These are phyloP conservation scores for Sebastes kiyomatsui DNA, from an alignment of 2,797 vertebrate species.

Conservation along the genomic window DNA sequence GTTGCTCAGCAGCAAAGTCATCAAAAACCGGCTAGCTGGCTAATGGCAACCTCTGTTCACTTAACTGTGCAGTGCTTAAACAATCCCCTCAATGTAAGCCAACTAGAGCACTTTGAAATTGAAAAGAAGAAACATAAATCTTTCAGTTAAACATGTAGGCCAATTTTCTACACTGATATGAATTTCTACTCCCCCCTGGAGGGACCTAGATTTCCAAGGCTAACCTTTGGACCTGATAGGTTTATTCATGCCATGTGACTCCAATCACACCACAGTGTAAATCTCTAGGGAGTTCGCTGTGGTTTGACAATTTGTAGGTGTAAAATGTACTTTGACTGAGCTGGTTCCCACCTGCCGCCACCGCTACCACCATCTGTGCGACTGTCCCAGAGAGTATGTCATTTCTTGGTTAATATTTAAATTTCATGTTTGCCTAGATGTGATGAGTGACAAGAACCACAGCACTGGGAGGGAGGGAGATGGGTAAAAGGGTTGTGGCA, in stretches of 20 bases:
- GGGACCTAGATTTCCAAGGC: background rate
- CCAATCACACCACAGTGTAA: background rate
- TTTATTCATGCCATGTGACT: background rate
- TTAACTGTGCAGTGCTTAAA: constrained; percentile 13
- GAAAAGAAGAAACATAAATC: background rate
- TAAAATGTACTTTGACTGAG: constrained; percentile 17
- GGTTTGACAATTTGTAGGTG: constrained; percentile 3
- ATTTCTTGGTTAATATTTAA: constrained; percentile 75
- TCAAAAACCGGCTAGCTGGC: background rate
- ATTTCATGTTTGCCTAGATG: constrained; percentile 65
- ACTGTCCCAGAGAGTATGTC: constrained; percentile 58
- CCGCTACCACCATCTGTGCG: constrained; percentile 10
- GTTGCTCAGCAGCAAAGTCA: constrained; percentile 22
- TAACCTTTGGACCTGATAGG: background rate
- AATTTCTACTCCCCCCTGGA: background rate
- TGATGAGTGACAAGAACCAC: constrained; percentile 36
- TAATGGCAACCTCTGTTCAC: constrained; percentile 16
- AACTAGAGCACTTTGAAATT: constrained; percentile 11
- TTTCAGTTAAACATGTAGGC: constrained; percentile 6
- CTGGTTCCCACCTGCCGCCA: background rate
- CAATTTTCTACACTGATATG: background rate
- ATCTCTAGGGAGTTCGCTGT: constrained; percentile 7
- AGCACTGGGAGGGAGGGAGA: constrained; percentile 16
- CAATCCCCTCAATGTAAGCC: constrained; percentile 8
- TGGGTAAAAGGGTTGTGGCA: background rate